These are phyloP conservation scores for Agrotis ipsilon DNA, from an alignment of 2,888 invertebrate species.

Conservation along the genomic window DNA sequence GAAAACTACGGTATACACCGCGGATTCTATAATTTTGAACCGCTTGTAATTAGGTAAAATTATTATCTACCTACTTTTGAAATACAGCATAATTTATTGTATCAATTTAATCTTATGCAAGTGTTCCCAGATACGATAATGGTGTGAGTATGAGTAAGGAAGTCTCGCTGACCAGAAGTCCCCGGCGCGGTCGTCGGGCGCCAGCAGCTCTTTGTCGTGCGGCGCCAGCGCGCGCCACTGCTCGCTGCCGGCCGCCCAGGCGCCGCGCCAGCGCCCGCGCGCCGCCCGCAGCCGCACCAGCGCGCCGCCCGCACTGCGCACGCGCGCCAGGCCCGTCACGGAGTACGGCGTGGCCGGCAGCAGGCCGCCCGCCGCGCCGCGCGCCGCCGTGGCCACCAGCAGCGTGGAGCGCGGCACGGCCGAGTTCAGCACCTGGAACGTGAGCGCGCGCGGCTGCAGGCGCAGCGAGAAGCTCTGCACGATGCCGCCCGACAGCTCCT, in stretches of 20 bases:
- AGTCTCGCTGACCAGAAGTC: conserved; percentile 71
- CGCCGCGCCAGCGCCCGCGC: conserved; percentile 90
- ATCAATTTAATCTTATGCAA: no score
- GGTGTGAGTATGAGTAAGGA: neutral
- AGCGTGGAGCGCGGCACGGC: conserved; percentile 94
- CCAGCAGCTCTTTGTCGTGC: conserved; percentile 91
- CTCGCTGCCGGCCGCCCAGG: conserved; percentile 93
- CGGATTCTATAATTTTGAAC: no score
- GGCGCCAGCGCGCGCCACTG: conserved; percentile 93
- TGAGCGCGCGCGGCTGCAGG: conserved; percentile 92
- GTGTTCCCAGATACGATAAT: no score
- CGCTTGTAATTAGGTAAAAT: no score
- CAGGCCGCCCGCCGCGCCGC: conserved; percentile 89
- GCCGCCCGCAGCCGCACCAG: conserved; percentile 91
- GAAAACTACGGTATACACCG: no score
- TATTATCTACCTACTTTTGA: no score
- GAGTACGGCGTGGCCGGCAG: conserved; percentile 93
- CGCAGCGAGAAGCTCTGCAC: conserved; percentile 94
- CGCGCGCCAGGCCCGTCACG: conserved; percentile 93
- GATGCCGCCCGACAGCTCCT: conserved; percentile 94
- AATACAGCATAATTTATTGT: no score
- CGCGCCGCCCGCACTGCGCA: conserved; percentile 90
- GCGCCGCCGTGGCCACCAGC: conserved; percentile 88
- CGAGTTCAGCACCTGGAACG: conserved; percentile 93
- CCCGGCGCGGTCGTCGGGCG: conserved; percentile 83